Percentiles rank a stretch among this genome's conserved stretches.
These are phyloP conservation scores for Hemichromis elongatus DNA, from an alignment of 2,113 vertebrate genomes.

Conservation along the genomic window DNA sequence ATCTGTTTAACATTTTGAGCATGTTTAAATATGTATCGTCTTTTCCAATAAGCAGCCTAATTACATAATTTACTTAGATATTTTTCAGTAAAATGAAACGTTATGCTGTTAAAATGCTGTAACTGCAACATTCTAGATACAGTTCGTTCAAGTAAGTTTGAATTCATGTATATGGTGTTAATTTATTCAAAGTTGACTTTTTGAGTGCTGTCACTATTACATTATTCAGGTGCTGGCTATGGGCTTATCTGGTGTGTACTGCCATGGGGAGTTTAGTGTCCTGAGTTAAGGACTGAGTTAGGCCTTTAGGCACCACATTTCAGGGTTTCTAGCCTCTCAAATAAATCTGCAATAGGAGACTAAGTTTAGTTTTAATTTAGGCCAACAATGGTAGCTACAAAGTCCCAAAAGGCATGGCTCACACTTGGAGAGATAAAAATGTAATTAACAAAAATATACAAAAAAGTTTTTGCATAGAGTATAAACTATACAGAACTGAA, in stretches of 20 bases:
- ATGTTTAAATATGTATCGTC: neutral
- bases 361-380: slow-evolving; percentile 13
- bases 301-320: neutral
- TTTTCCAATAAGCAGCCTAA: neutral
- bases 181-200: neutral
- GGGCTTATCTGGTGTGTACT: neutral
- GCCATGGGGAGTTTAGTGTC: neutral
- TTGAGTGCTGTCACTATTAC: neutral
- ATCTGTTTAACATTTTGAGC: neutral
- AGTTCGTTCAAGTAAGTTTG: neutral
- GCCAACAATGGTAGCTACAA: neutral
- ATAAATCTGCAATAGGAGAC: slow-evolving; percentile 14
- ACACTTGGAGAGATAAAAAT: slow-evolving; percentile 4
- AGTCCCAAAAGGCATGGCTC: neutral
- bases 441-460: neutral
- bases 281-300: neutral
- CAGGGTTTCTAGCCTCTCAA: neutral
- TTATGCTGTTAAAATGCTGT: neutral
- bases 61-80: neutral
- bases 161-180: neutral
- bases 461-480: neutral
- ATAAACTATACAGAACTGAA: slow-evolving; percentile 1
- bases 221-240: neutral
- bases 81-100: neutral
- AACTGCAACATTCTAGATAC: neutral